Conservation (phyloP, 92 coral and sea anemone genomes). For the Palythoa heliodiscus region DNA sequence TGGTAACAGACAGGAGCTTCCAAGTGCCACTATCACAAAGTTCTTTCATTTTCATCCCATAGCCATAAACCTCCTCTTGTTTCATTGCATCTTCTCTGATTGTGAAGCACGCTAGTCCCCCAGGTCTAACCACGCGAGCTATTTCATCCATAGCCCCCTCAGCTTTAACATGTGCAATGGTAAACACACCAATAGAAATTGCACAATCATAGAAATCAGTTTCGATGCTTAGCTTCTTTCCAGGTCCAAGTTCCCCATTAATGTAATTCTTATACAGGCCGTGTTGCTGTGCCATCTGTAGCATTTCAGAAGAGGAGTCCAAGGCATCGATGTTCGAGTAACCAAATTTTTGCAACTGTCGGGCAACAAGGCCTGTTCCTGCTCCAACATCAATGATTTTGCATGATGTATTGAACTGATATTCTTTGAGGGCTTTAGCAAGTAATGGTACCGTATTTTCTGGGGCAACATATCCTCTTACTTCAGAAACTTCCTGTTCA, state of each 20-base stretch:
- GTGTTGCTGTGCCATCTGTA: constrained; percentile 25
- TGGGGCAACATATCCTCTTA: constrained; percentile 34
- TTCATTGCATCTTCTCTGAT: constrained; percentile 30
- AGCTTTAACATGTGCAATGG: constrained; percentile 28
- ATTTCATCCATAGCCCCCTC: constrained; percentile 47
- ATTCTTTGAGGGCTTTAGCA: constrained; percentile 12
- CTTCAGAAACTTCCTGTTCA: constrained; percentile 25
- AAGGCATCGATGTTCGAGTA: constrained; percentile 43
- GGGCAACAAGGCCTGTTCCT: constrained; percentile 44
- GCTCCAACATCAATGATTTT: constrained; percentile 43
- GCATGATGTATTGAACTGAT: background rate
- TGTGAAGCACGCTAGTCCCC: constrained; percentile 42
- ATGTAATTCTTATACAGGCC: constrained; percentile 37
- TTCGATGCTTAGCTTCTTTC: constrained; percentile 1
- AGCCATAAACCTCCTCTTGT: constrained; percentile 37
- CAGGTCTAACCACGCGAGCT: constrained; percentile 31
- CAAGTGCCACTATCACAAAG: constrained; percentile 18
- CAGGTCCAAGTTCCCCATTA: constrained; percentile 15
- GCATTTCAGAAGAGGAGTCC: constrained; percentile 41
- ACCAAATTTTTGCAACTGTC: constrained; percentile 13
- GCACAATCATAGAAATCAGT: constrained; percentile 35
- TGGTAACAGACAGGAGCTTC: constrained; percentile 27
- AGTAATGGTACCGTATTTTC: constrained; percentile 11
- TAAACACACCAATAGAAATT: constrained; percentile 37
- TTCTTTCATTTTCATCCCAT: constrained; percentile 31